Evolutionary conservation across 1,140 invertebrate species (phyloP).

Genomic region (Dendrolimus punctatus): DNA sequence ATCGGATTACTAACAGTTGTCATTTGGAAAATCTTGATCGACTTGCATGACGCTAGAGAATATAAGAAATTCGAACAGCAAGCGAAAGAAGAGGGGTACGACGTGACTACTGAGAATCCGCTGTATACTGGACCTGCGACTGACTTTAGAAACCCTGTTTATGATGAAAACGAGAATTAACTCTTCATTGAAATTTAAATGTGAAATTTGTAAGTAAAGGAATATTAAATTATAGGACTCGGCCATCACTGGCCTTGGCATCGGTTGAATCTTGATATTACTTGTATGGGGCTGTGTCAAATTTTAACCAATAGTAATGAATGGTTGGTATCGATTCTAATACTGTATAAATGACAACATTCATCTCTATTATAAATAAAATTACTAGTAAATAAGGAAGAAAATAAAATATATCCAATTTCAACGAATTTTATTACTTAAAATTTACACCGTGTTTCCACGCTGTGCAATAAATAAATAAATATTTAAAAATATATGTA

Average conservation of each 20-base stretch:
- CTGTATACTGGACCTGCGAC: constrained; percentile 20
- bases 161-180: constrained; percentile 9
- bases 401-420: constrained; percentile 5
- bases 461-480: constrained; percentile 15
- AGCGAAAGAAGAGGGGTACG: constrained; percentile 28
- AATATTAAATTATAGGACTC: too few relatives aligned
- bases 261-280: too few relatives aligned
- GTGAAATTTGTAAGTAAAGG: too few relatives aligned
- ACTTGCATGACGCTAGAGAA: constrained; percentile 38
- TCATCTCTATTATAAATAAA: too few relatives aligned
- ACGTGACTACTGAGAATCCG: constrained; percentile 20
- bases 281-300: too few relatives aligned
- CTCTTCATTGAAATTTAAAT: neutral
- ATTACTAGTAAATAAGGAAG: constrained; percentile 21
- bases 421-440: constrained; percentile 14
- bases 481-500: constrained; percentile 25
- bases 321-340: too few relatives aligned
- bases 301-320: too few relatives aligned
- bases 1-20: constrained; percentile 44
- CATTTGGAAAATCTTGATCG: constrained; percentile 43
- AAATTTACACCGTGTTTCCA: constrained; percentile 10
- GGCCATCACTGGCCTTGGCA: too few relatives aligned
- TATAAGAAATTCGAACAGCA: constrained; percentile 35
- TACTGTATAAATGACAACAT: too few relatives aligned
- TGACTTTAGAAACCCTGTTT: constrained; percentile 26